A percentile compares a stretch with the other conserved stretches of the same genome.
phyloP scores from a whole-genome alignment of 2,797 vertebrate species.

The Sternarchorhynchus goeldii region DNA sequence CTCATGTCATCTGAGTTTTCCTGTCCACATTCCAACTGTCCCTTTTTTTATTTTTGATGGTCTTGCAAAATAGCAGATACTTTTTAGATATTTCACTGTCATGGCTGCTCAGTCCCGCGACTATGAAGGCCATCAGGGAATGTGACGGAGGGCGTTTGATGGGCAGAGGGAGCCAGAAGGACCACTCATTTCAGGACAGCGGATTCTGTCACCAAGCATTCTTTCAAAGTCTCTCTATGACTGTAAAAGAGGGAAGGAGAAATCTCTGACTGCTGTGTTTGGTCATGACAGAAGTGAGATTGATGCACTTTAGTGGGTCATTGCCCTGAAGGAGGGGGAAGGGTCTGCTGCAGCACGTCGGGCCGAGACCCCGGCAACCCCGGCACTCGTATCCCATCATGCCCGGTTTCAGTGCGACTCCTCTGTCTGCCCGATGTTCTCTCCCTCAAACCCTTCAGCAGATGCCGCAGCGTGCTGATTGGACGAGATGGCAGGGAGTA shows the following conservation, averaged over 20 bases:
- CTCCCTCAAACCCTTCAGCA: slow-evolving; percentile 48
- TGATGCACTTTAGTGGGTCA: slow-evolving; percentile 54
- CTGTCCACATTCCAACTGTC: background rate
- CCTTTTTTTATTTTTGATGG: slow-evolving; percentile 58
- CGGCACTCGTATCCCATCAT: slow-evolving; percentile 68
- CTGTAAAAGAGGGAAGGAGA: slow-evolving; percentile 32
- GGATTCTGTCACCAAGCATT: slow-evolving; percentile 48
- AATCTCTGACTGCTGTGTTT: slow-evolving; percentile 39
- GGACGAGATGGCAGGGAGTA: slow-evolving; percentile 82
- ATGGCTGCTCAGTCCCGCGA: slow-evolving; percentile 31
- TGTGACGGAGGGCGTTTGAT: slow-evolving; percentile 46
- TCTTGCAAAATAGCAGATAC: slow-evolving; percentile 74
- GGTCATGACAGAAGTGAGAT: slow-evolving; percentile 49
- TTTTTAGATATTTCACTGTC: slow-evolving; percentile 56
- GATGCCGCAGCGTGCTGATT: slow-evolving; percentile 71
- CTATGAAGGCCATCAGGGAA: slow-evolving; percentile 31
- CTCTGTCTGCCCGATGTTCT: slow-evolving; percentile 58
- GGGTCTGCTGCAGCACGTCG: slow-evolving; percentile 58
- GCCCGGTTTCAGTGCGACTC: slow-evolving; percentile 62
- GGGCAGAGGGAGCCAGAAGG: slow-evolving; percentile 43
- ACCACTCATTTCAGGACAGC: slow-evolving; percentile 52
- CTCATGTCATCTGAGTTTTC: slow-evolving; percentile 21
- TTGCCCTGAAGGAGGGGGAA: slow-evolving; percentile 43
- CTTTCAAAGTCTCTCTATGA: slow-evolving; percentile 37
- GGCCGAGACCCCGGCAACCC: slow-evolving; percentile 63